Evolutionary conservation across 2,113 vertebrate species (phyloP).

Genomic region (Nymphicus hollandicus): DNA sequence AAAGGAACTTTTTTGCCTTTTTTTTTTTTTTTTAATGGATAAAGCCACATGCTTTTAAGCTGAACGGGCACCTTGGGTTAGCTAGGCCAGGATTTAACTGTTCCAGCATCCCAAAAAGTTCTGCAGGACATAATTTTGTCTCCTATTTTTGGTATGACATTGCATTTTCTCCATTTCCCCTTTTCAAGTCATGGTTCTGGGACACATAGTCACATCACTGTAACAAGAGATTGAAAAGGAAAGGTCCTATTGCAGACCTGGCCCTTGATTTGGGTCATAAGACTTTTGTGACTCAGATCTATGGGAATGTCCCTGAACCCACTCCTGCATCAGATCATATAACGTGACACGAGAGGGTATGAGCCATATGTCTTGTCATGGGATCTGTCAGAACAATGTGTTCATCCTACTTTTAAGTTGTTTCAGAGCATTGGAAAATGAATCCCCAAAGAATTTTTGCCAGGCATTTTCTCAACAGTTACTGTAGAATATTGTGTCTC

Average conservation of each 20-base stretch:
- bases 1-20: not conserved
- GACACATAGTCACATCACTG: not conserved
- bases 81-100: not conserved
- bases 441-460: not conserved
- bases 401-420: not conserved
- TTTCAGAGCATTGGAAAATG: not conserved
- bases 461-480: not conserved
- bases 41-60: not conserved
- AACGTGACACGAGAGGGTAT: not conserved
- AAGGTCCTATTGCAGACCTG: not conserved
- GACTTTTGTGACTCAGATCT: constrained; percentile 35
- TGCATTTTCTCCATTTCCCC: not conserved
- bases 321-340: not conserved
- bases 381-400: not conserved
- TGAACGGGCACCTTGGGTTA: not conserved
- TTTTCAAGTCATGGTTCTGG: not conserved
- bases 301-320: constrained; percentile 29
- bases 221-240: not conserved
- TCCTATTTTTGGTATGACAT: not conserved
- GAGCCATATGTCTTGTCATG: constrained; percentile 17
- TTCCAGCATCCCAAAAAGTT: not conserved
- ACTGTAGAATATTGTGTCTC: not conserved
- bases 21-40: not conserved
- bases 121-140: not conserved
- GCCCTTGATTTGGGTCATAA: not conserved